Percentiles rank a stretch among this genome's conserved stretches.
Conservation (phyloP, 2,113 vertebrate genomes). For the Lutjanus erythropterus region DNA sequence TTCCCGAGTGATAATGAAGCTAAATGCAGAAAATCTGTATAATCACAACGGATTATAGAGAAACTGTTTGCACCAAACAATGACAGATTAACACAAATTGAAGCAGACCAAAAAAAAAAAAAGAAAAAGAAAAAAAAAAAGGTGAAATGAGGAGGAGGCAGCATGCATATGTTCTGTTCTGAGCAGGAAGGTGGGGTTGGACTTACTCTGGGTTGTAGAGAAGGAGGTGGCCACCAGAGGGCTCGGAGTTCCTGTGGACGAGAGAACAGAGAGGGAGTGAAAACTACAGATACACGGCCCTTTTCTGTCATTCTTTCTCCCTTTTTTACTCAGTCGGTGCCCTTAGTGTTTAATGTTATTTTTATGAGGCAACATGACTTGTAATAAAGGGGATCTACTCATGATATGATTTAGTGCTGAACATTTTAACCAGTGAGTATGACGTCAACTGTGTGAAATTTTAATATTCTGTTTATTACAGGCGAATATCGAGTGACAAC, state of each 20-base stretch:
- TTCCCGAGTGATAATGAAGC: slow-evolving; percentile 14
- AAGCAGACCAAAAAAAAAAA: slow-evolving; percentile 32
- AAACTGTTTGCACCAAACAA: slow-evolving; percentile 45
- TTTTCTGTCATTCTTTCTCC: slow-evolving; percentile 12
- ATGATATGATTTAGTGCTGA: background rate
- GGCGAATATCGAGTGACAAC: background rate
- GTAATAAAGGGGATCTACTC: background rate
- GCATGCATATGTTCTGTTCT: slow-evolving; percentile 57
- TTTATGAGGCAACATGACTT: background rate
- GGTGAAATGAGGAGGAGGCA: slow-evolving; percentile 51
- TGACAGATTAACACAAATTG: slow-evolving; percentile 24
- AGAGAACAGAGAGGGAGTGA: slow-evolving; percentile 64
- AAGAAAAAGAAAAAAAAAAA: slow-evolving; percentile 48
- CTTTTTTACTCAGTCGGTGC: slow-evolving; percentile 7
- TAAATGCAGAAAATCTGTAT: slow-evolving; percentile 31
- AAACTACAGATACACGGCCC: slow-evolving; percentile 12
- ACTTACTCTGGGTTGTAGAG: slow-evolving; percentile 91
- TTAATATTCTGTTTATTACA: slow-evolving; percentile 1
- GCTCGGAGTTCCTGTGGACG: slow-evolving; percentile 90
- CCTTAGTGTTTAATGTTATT: background rate
- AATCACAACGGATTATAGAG: slow-evolving; percentile 33
- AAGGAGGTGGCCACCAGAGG: slow-evolving; percentile 91
- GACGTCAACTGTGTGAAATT: background rate
- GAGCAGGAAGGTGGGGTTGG: slow-evolving; percentile 48
- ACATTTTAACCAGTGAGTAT: background rate